Conservation (phyloP, 2,797 vertebrate genomes). For the Takifugu ocellatus region DNA sequence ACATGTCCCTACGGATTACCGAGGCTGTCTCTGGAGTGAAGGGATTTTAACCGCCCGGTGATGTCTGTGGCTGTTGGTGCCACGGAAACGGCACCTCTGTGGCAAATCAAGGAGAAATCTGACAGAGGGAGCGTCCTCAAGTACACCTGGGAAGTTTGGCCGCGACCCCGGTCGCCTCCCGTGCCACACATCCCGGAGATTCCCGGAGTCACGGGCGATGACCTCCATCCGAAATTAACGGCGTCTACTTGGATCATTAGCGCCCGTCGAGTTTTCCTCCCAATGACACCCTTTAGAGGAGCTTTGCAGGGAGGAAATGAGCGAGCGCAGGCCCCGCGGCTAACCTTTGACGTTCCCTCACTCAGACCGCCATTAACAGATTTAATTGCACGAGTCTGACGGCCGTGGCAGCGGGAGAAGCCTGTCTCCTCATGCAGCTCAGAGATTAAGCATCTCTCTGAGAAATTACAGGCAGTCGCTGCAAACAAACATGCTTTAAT, state of each 20-base stretch:
- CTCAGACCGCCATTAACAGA: constrained; percentile 17
- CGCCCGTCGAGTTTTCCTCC: neutral
- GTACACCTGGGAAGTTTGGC: neutral
- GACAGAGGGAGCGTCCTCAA: neutral
- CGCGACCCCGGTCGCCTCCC: constrained; percentile 3
- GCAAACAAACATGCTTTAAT: constrained; percentile 1
- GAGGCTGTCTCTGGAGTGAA: constrained; percentile 42
- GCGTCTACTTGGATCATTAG: constrained; percentile 31
- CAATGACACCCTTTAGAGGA: constrained; percentile 7
- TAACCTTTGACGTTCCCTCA: constrained; percentile 26
- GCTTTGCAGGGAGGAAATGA: constrained; percentile 1
- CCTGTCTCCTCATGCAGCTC: neutral
- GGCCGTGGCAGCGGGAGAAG: neutral
- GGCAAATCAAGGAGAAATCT: constrained; percentile 3
- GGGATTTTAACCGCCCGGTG: constrained; percentile 39
- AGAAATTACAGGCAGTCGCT: constrained; percentile 1
- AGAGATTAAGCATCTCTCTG: constrained; percentile 6
- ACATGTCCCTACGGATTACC: constrained; percentile 57
- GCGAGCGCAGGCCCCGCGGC: constrained; percentile 4
- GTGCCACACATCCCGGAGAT: constrained; percentile 31
- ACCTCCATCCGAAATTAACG: constrained; percentile 35
- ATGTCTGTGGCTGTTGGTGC: constrained; percentile 30
- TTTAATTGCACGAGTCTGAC: constrained; percentile 3
- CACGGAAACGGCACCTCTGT: constrained; percentile 5
- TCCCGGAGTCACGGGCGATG: constrained; percentile 30